These are phyloP conservation scores for Melanophora roralis DNA, from an alignment of 2,888 invertebrate genomes.

Conservation along the genomic window DNA sequence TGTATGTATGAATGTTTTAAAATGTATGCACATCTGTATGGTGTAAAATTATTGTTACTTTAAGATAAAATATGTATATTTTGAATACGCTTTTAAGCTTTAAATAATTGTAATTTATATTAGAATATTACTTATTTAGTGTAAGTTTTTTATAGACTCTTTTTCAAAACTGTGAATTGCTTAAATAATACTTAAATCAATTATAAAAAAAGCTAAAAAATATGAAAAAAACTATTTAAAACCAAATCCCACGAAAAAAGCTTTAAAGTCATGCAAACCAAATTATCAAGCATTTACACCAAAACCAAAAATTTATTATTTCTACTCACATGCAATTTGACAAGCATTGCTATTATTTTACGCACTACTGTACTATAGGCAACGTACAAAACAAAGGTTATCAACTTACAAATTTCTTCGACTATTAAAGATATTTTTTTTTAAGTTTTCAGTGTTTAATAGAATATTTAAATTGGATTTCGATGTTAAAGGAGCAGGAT, in stretches of 20 bases:
- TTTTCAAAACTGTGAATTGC: conserved; percentile 74
- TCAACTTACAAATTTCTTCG: conserved; percentile 74
- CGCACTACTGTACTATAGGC: conserved; percentile 31
- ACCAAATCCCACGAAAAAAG: conserved; percentile 6
- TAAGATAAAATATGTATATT: background rate
- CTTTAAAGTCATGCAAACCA: conserved; percentile 17
- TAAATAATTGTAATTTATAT: conserved; percentile 7
- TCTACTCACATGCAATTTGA: conserved; percentile 24
- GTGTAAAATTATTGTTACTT: background rate
- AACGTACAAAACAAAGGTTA: conserved; percentile 21
- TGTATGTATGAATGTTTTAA: no score
- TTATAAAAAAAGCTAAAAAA: conserved; percentile 42
- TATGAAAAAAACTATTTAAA: background rate
- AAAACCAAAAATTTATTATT: background rate
- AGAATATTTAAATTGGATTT: conserved; percentile 8
- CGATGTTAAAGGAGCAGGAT: background rate
- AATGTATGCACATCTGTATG: background rate
- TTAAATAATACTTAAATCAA: conserved; percentile 60
- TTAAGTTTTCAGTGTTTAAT: conserved; percentile 6
- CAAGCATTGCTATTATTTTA: conserved; percentile 25
- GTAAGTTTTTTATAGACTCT: conserved; percentile 16
- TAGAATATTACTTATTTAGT: conserved; percentile 9
- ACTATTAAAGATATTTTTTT: conserved; percentile 63
- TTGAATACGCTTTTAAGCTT: conserved; percentile 28
- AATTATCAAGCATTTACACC: conserved; percentile 48